Evolutionary conservation across 2,797 vertebrate species (phyloP), one percentile per base, ranked within the genome.

Genomic region (Gadopsis bispinosus): DNA sequence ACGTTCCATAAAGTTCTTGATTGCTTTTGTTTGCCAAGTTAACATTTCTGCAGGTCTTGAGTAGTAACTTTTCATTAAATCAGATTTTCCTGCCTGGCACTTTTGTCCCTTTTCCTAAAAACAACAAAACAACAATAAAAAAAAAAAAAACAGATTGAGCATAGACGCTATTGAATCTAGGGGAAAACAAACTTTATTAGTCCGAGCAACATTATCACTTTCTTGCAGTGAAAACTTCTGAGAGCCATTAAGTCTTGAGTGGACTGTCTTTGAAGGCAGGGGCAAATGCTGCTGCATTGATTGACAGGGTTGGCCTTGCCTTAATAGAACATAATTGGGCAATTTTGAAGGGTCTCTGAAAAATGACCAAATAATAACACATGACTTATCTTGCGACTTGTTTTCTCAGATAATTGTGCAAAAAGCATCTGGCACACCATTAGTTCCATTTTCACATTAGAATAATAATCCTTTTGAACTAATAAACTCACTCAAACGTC

Each of bases 281-380:
- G 95, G 95, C 93, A 93, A 95, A 95, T 87, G 94, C 96, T 95
- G 94, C 92, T 83, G 92, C 92, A 79, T 91, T 94, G 96, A 98
- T 96, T 96, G 97, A 96, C 96, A 96, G 93, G 94, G 93, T 95
- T 96, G 97, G 97, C 97, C 97, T 98, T 97, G 97, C 95, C 96
- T 97, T 98, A 98, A 98, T 98, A 97, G 97, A 95, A 95, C 95
- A 96, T 98, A 97, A 98, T 98, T 97, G 95, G 95, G 95, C 96
- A 98, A 97, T 97, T 97, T 97, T 95, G 95, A 96, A 94, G 91
- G 93, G 94, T 95, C 94, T 93, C 93, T 92, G 92, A 91, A 83
- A 94, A 95, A 94, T 92, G 94, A 94, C 94, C 94, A 94, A 96
- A 95, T 95, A 95, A 95, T 95, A 95, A 95, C 94, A 95, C 91